Evolutionary conservation across 2,113 vertebrate genomes (phyloP).

Genomic region (Sula dactylatra): DNA sequence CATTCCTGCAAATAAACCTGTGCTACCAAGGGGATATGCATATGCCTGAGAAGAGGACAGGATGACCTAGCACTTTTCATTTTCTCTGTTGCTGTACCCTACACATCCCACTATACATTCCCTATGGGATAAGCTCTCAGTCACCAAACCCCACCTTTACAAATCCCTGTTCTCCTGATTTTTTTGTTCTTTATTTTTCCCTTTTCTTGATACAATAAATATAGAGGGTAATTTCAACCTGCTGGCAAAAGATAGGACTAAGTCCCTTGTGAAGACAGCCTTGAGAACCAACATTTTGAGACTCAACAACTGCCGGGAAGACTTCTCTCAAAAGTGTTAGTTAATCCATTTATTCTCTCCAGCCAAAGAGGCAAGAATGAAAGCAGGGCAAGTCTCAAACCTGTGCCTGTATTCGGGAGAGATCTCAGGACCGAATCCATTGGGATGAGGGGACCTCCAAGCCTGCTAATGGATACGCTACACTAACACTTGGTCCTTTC

Average conservation of each 20-base stretch:
- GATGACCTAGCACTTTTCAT: conserved; percentile 56
- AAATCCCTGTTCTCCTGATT: background rate
- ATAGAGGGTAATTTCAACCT: conserved; percentile 2
- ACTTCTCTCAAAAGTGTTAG: background rate
- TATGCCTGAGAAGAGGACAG: conserved; percentile 23
- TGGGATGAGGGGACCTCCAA: background rate
- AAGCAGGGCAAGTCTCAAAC: background rate
- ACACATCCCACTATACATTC: background rate
- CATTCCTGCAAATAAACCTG: conserved; percentile 38
- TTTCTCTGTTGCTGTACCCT: background rate
- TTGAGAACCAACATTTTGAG: conserved; percentile 8
- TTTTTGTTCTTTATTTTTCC: background rate
- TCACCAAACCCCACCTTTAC: background rate
- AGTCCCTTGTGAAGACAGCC: conserved; percentile 5
- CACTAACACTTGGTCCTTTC: background rate
- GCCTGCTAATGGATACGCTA: background rate
- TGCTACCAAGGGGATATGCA: conserved; percentile 15
- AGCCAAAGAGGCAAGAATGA: background rate
- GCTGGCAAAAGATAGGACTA: conserved; percentile 20
- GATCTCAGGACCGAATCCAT: background rate
- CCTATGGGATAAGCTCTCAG: background rate
- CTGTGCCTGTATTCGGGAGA: background rate
- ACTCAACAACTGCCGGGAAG: background rate
- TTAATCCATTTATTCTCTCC: conserved; percentile 9
- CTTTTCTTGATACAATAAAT: background rate